Evolutionary conservation across 2,113 vertebrate genomes (phyloP).

Genomic region (Phocoena sinus): DNA sequence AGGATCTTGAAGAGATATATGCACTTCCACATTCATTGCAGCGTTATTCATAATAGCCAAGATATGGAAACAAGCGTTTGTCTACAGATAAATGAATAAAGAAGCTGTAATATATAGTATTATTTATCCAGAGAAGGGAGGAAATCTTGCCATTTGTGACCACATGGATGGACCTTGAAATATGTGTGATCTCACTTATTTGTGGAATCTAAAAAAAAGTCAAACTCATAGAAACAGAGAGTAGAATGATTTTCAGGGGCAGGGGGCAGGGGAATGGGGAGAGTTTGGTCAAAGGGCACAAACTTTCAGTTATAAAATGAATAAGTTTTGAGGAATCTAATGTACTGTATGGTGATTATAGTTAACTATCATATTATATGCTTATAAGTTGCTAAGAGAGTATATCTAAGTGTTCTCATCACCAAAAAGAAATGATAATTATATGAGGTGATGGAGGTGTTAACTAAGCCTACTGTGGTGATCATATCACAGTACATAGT

Average conservation of each 20-base stretch:
- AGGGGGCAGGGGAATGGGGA: not conserved
- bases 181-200: not conserved
- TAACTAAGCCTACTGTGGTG: not conserved
- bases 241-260: not conserved
- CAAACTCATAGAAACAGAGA: not conserved
- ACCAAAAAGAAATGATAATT: not conserved
- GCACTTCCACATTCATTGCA: not conserved
- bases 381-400: not conserved
- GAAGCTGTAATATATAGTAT: not conserved
- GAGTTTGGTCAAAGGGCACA: not conserved
- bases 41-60: not conserved
- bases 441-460: not conserved
- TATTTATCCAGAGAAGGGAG: not conserved
- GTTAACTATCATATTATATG: not conserved
- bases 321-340: not conserved
- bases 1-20: not conserved
- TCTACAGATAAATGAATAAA: not conserved
- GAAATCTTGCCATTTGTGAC: not conserved
- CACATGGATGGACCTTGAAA: not conserved
- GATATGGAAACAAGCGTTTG: not conserved
- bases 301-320: not conserved
- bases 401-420: not conserved
- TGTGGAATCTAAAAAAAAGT: not conserved
- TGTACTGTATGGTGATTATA: not conserved
- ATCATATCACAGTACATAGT: not conserved